Base-by-base conservation (phyloP, 2,888 invertebrate genomes). In the Eubasilissa splendida region DNA sequence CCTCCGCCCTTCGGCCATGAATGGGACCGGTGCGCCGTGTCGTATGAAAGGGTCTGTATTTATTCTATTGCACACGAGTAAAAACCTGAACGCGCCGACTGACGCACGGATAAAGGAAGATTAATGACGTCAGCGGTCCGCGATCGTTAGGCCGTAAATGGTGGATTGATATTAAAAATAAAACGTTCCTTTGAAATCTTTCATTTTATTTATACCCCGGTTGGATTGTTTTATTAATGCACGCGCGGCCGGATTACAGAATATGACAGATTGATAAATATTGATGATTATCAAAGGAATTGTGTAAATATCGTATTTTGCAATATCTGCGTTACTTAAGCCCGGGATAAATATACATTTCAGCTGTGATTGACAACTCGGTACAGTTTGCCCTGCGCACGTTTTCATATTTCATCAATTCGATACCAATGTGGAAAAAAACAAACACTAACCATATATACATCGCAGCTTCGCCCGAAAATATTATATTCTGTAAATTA, bases 91-190 rank as follows among this genome's bases (percentile, higher is more conserved):
- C 74, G 53, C 77, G 82, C 75, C 79, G 80, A 83, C 66, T 83
- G 83, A 83, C 82, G 70, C 71, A 58, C 65, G 58, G 80, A 83
- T 83, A 83, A 83, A 83, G 81, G 74, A 83, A 82, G 83, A 83
- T 83, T 83, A 82, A 83, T 83, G 83, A 82, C 80, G 79, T 65
- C 66, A 60, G 63, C 76, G 66, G 74, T 75, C 50, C 76, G 63
- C 71, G 60, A 77, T 77, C 77, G 77, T 77, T 77, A 77, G 65
- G 11, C 60, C 66, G 70, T 73, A 56, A 70, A 54, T 54, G 54
- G 31, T 56, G 77, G 68, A 66, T 52, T 75, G 79, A 75, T 75
- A 68, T 79, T 76, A 33, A 76, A 76, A 73, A 56, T 73, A 73
- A 76, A 76, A 50, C 22, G 3, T 59, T 56, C 53, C 66, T 65